Base-by-base conservation (phyloP, 1,140 invertebrate genomes). In the Drosophila quadrilineata region DNA sequence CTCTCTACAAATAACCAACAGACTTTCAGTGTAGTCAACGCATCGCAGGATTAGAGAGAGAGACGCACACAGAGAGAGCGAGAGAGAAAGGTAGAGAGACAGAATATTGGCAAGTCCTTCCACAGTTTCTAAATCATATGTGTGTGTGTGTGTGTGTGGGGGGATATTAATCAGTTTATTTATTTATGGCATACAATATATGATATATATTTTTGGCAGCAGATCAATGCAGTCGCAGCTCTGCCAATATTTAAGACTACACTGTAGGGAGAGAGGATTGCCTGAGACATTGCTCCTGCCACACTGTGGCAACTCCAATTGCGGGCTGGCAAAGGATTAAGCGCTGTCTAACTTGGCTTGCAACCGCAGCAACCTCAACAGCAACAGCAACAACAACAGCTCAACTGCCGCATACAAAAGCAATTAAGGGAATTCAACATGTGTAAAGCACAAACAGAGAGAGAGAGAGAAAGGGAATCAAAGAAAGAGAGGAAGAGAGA, bases 121-220 rank as follows among this genome's bases (percentile, higher is more conserved):
- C 45, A 24, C 24, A 33, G 12, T 35, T 14, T 48, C 14, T 12
- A 17, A 33, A 10, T 16, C 24, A 33, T 26, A 17, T 46, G 17
- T 48, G 53, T 17, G 14, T 12, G 16, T 35, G 4, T 35, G 24
- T 6, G 16, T 45, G 31, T 5, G 35, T 17, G 58, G 63, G 62
- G 35, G 54, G 56, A 54, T 57, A 82, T 82, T 82, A 80, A 80
- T 80, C 76, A 82, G 38, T 68, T 71, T 72, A 76, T 71, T 60
- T 80, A 63, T 75, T 71, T 59, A 62, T 71, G 33, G 21, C 19
- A 45, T 31, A 54, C n/a, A 67, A 56, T 71, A 48, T 43, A n/a
- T 26, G 3, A 14, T 6, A 14, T 2, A n/a, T 49, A 52, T 64
- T 68, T 71, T 58, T 79, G 75, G 56, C 74, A 62, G n/a, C n/a